Evolutionary conservation across 2,797 vertebrate species (phyloP).

Genomic region (Ctenopoma multispine): DNA sequence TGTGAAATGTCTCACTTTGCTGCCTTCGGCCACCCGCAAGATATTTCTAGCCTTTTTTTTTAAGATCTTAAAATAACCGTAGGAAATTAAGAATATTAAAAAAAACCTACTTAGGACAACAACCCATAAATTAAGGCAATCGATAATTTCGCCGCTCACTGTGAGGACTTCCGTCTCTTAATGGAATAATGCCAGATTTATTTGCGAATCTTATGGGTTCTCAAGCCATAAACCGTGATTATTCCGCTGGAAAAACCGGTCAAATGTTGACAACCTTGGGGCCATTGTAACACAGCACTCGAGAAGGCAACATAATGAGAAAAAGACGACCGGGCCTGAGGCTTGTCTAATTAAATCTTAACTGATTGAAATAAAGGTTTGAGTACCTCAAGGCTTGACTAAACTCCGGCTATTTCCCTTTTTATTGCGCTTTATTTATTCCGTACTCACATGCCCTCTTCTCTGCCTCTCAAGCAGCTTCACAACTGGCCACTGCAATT

Average conservation of each 20-base stretch:
- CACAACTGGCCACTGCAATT: slow-evolving; percentile 65
- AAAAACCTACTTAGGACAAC: slow-evolving; percentile 76
- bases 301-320: slow-evolving; percentile 92
- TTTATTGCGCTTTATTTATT: slow-evolving; percentile 85
- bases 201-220: slow-evolving; percentile 82
- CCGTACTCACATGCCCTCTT: slow-evolving; percentile 61
- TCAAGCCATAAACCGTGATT: slow-evolving; percentile 82
- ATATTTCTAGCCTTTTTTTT: slow-evolving; percentile 56
- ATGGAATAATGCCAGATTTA: slow-evolving; percentile 87
- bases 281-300: slow-evolving; percentile 88
- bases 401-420: slow-evolving; percentile 86
- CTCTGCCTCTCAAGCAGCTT: slow-evolving; percentile 35
- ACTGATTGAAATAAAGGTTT: slow-evolving; percentile 93
- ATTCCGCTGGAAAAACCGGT: slow-evolving; percentile 87
- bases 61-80: slow-evolving; percentile 61
- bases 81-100: slow-evolving; percentile 65
- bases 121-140: slow-evolving; percentile 78
- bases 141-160: slow-evolving; percentile 84
- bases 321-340: slow-evolving; percentile 86
- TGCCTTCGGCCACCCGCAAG: slow-evolving; percentile 74
- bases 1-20: slow-evolving; percentile 83
- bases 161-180: slow-evolving; percentile 66
- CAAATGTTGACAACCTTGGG: slow-evolving; percentile 93
- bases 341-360: slow-evolving; percentile 95
- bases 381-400: slow-evolving; percentile 88